phyloP scores from a whole-genome alignment of 2,797 vertebrate species.

The Rhinichthys osculus region DNA sequence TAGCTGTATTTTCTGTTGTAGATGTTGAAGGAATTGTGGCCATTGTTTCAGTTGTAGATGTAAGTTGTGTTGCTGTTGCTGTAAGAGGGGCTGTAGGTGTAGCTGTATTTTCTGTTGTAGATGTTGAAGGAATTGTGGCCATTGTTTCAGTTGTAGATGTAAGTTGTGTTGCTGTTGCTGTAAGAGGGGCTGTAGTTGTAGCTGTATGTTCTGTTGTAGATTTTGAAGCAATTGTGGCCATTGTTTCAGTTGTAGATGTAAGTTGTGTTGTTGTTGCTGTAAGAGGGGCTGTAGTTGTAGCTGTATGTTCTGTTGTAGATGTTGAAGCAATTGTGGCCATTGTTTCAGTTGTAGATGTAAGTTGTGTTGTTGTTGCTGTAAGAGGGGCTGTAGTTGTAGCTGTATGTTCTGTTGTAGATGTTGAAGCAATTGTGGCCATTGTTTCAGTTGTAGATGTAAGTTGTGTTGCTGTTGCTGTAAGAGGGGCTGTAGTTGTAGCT shows the following conservation, averaged over 20 bases:
- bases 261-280: too few species aligned
- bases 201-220: too few species aligned
- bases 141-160: background rate
- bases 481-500: background rate
- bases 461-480: background rate
- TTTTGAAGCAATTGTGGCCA: too few species aligned
- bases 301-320: too few species aligned
- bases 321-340: rapidly evolving
- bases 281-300: too few species aligned
- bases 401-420: background rate
- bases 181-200: too few species aligned
- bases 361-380: background rate
- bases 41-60: too few species aligned
- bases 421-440: background rate
- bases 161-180: background rate
- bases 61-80: too few species aligned
- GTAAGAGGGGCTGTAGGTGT: too few species aligned
- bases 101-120: background rate
- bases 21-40: too few species aligned
- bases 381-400: background rate
- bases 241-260: too few species aligned
- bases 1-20: too few species aligned
- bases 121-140: background rate
- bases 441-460: background rate
- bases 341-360: background rate